phyloP scores from a whole-genome alignment of 2,113 vertebrate genomes.

The Dromaius novaehollandiae region DNA sequence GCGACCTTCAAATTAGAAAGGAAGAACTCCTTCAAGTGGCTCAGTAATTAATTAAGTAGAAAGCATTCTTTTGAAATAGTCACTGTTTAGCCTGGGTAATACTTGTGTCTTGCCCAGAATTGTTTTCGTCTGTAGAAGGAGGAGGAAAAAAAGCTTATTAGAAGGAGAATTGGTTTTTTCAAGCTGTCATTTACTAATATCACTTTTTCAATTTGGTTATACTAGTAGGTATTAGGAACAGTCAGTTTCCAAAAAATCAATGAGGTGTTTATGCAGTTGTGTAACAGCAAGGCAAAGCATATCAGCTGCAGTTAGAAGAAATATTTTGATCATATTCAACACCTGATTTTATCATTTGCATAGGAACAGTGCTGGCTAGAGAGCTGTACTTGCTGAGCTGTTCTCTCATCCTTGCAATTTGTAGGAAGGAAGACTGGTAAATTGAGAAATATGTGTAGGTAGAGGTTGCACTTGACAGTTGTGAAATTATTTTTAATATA shows the following conservation, averaged over 20 bases:
- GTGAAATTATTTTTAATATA: constrained; percentile 38
- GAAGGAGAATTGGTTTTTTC: neutral
- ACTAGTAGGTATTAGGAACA: neutral
- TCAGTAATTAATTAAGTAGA: neutral
- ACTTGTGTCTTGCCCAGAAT: neutral
- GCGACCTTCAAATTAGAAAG: neutral
- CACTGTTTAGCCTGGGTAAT: neutral
- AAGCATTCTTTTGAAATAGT: neutral
- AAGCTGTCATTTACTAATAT: neutral
- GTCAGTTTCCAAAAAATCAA: neutral
- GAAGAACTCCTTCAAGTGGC: neutral
- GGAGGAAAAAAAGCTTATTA: neutral
- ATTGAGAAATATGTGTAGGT: neutral
- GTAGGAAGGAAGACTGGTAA: neutral
- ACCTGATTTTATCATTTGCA: neutral
- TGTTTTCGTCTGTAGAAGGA: neutral
- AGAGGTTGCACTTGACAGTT: constrained; percentile 1
- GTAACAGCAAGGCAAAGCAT: neutral
- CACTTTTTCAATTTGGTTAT: neutral
- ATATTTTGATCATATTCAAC: constrained; percentile 1
- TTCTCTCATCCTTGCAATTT: neutral
- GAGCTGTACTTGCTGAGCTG: neutral
- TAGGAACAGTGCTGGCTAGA: neutral
- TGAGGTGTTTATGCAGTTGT: neutral
- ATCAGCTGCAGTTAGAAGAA: neutral